A percentile compares a stretch with the other conserved stretches of the same genome.
These are phyloP conservation scores for Todus mexicanus DNA, from an alignment of 2,797 vertebrate genomes.

Conservation along the genomic window DNA sequence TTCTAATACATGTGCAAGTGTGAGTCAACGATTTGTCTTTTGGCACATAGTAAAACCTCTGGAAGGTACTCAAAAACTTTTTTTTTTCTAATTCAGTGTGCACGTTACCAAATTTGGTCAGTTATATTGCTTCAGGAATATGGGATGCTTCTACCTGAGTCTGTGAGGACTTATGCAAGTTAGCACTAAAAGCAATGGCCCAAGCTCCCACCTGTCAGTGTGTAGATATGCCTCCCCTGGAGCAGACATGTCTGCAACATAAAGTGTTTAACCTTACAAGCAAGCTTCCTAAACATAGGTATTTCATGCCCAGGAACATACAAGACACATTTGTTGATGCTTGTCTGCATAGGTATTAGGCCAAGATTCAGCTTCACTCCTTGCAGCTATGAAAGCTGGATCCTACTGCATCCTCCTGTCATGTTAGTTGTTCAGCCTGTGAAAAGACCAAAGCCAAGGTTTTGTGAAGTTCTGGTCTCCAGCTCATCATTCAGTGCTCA, in stretches of 20 bases:
- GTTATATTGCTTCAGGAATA: background rate
- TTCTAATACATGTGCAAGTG: rapidly evolving
- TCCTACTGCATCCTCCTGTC: background rate
- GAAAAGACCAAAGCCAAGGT: background rate
- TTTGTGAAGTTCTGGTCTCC: background rate
- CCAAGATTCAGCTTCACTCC: background rate
- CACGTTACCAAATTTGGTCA: background rate
- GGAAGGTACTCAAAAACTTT: background rate
- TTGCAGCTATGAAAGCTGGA: background rate
- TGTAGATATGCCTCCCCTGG: background rate
- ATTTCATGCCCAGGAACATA: background rate
- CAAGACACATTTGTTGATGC: background rate
- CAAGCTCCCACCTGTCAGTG: background rate
- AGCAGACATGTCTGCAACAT: background rate
- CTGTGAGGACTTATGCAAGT: background rate
- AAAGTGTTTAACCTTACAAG: background rate
- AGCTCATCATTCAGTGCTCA: background rate
- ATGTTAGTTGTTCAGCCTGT: background rate
- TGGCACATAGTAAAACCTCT: background rate
- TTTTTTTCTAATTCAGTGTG: background rate
- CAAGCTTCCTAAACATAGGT: background rate
- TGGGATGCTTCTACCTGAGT: background rate
- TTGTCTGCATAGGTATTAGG: background rate
- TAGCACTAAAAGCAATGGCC: background rate
- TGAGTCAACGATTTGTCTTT: background rate